A percentile compares a stretch with the other conserved stretches of the same genome.
Evolutionary conservation across 2,113 vertebrate genomes (phyloP).

Genomic region (Dunckerocampus dactyliophorus): DNA sequence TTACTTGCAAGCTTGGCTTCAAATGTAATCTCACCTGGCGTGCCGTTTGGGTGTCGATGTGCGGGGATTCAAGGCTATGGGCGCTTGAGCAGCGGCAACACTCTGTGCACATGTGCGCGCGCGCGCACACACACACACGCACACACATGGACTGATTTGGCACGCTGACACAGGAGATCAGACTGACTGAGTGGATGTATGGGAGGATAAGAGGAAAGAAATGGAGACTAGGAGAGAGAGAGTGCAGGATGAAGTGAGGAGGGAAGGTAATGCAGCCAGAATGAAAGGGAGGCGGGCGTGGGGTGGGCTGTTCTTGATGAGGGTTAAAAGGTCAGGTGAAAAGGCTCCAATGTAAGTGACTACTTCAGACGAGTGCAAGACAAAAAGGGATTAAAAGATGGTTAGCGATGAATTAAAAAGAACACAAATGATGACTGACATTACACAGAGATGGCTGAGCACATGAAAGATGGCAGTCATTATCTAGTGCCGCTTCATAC

Average conservation of each 20-base stretch:
- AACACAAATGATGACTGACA: slow-evolving; percentile 1
- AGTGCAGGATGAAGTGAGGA: slow-evolving; percentile 3
- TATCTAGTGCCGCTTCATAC: slow-evolving; percentile 22
- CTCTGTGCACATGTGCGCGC: slow-evolving; percentile 3
- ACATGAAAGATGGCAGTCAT: slow-evolving; percentile 53
- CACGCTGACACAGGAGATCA: slow-evolving; percentile 62
- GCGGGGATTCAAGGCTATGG: background rate
- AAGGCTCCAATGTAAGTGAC: slow-evolving; percentile 13
- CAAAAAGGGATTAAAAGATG: slow-evolving; percentile 9
- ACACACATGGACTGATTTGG: slow-evolving; percentile 41
- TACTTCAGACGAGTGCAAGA: background rate
- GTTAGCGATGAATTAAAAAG: background rate
- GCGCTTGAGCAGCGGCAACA: slow-evolving; percentile 8
- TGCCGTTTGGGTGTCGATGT: slow-evolving; percentile 6
- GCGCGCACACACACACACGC: slow-evolving; percentile 13
- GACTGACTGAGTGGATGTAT: slow-evolving; percentile 49
- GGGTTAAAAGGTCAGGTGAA: slow-evolving; percentile 35
- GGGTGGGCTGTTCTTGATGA: slow-evolving; percentile 15
- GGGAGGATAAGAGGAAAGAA: slow-evolving; percentile 53
- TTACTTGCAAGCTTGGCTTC: slow-evolving; percentile 48
- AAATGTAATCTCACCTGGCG: slow-evolving; percentile 57
- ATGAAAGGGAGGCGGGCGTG: background rate
- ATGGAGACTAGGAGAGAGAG: slow-evolving; percentile 21
- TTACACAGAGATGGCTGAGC: slow-evolving; percentile 26
- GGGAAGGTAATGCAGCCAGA: slow-evolving; percentile 4